phyloP scores from a whole-genome alignment of 30 jellyfish, hydroid and myxozoan genomes.

The Catostylus mosaicus region DNA sequence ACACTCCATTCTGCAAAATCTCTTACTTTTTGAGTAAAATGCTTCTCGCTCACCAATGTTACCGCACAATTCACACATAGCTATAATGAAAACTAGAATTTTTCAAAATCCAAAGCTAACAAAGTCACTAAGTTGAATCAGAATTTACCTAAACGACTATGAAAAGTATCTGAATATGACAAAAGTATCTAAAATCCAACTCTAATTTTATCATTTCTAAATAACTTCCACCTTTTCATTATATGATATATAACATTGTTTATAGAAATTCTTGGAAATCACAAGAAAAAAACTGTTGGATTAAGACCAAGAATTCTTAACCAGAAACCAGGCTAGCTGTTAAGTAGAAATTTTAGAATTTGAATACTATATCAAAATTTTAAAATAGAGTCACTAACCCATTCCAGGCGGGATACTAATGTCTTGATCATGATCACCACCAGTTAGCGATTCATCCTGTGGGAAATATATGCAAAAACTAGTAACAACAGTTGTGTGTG shows the following conservation, averaged over 20 bases:
- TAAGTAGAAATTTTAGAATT: too few species aligned
- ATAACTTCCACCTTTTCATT: too few species aligned
- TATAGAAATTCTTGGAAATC: too few species aligned
- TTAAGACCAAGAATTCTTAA: too few species aligned
- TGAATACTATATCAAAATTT: too few species aligned
- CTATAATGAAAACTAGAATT: constrained; percentile 60
- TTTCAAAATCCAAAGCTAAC: too few species aligned
- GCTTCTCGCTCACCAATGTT: constrained; percentile 68
- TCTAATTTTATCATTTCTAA: not conserved
- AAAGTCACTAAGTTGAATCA: too few species aligned
- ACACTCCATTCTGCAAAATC: constrained; percentile 94
- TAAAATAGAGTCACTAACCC: constrained; percentile 56
- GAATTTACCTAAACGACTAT: too few species aligned
- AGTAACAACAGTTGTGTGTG: not conserved
- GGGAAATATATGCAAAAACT: not conserved
- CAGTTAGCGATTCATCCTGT: constrained; percentile 56
- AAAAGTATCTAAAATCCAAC: not conserved
- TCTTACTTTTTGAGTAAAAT: constrained; percentile 86
- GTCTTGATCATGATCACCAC: constrained; percentile 56
- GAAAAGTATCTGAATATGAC: too few species aligned
- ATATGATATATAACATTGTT: too few species aligned
- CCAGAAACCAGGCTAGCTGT: too few species aligned
- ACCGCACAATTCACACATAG: constrained; percentile 87
- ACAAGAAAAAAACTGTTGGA: too few species aligned
- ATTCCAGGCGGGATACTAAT: constrained; percentile 50